Percentiles rank a stretch among this genome's conserved stretches.
These are phyloP conservation scores for Hedya salicella DNA, from an alignment of 2,888 invertebrate species.

Conservation along the genomic window DNA sequence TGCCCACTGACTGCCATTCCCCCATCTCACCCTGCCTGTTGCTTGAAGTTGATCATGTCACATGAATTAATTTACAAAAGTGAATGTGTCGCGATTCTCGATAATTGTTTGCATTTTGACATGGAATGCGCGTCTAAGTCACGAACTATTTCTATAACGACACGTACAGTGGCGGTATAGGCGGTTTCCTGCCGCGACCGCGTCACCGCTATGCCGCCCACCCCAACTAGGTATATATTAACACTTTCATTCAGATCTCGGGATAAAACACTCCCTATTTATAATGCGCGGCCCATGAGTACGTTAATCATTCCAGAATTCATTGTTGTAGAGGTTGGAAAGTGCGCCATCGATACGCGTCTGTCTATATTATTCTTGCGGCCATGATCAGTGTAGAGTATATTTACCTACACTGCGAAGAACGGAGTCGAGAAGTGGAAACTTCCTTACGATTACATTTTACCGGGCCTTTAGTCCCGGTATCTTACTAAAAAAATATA, in stretches of 20 bases:
- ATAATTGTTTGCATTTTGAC: slow-evolving; percentile 68
- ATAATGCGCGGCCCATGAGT: slow-evolving; percentile 47
- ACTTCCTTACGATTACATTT: too few species aligned
- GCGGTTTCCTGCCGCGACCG: slow-evolving; percentile 58
- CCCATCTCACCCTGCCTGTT: neutral
- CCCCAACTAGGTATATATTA: slow-evolving; percentile 50
- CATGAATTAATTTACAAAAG: slow-evolving; percentile 14
- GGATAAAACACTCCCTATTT: slow-evolving; percentile 63
- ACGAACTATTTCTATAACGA: slow-evolving; percentile 76
- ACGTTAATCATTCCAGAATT: neutral
- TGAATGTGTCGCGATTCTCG: slow-evolving; percentile 20
- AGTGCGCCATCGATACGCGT: too few species aligned
- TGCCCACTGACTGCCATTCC: too few species aligned
- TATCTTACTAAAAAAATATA: too few species aligned
- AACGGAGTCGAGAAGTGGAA: too few species aligned
- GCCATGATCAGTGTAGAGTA: too few species aligned
- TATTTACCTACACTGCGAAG: too few species aligned
- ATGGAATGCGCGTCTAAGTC: slow-evolving; percentile 70
- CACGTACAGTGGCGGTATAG: slow-evolving; percentile 61
- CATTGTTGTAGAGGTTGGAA: too few species aligned
- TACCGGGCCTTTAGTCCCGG: too few species aligned
- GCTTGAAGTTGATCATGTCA: neutral
- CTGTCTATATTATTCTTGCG: too few species aligned
- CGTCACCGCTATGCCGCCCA: slow-evolving; percentile 54
- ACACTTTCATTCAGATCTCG: slow-evolving; percentile 64